Base-by-base conservation (phyloP, 2,113 vertebrate genomes). In the Mionectes macconnelli region DNA sequence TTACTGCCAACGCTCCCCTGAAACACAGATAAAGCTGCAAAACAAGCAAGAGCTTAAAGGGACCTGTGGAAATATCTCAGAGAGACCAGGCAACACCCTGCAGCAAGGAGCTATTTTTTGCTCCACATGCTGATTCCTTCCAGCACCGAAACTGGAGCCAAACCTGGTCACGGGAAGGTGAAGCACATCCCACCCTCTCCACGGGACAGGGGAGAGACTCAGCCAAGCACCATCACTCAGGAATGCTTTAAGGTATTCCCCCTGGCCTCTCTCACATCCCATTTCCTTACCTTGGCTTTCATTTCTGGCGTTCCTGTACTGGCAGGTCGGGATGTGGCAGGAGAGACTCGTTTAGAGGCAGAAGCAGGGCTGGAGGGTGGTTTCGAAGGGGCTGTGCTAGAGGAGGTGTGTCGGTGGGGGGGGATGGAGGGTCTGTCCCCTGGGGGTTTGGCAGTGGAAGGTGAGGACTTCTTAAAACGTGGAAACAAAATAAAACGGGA, bases 381-480 rank as follows among this genome's bases (percentile, higher is more conserved):
- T 97, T 98, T 98, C 97, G 70, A 96, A 98, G 93, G 97, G 97
- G 97, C 90, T 97, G 97, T 96, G 97, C 98, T 97, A 98, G 98
- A 96, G 94, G 97, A 89, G 94, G 97, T 92, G 60, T 98, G 97
- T 97, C 95, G 92, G 95, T 98, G 98, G 94, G 96, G 98, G 98
- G 96, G 97, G 87, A 96, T 96, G 96, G 98, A 97, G 91, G 98
- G 97, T 98, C 98, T 98, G 97, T 77, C 64, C 89, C 95, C 96
- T 27, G 75, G 90, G 97, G 97, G 84, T 77, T 97, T 98, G 97
- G 98, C 97, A 97, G 98, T 97, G 97, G 97, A 97, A 94, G 98
- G 97, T 98, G 98, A 98, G 98, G 97, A 95, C 97, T 98, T 99
- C 99, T 99, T 97, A 97, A 97, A 97, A 91, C 72, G 76, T 89